Conservation (phyloP, 2,113 vertebrate species). For the Rhabdomys dilectus region DNA sequence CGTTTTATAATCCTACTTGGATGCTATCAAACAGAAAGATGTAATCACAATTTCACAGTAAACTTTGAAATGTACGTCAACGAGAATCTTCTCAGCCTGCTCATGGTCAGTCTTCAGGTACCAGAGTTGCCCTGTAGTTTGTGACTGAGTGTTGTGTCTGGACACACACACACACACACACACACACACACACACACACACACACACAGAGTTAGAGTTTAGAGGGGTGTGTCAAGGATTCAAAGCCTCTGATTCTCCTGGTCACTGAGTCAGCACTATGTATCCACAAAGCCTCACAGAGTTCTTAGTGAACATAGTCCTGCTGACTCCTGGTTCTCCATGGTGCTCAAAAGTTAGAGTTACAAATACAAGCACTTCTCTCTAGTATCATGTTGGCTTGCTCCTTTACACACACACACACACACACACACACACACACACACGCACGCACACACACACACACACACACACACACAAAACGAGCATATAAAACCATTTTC, state of each 20-base stretch:
- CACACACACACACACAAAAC: neutral
- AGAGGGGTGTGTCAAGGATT: neutral
- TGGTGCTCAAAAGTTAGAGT: neutral
- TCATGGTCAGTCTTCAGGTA: neutral
- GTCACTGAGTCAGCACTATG: neutral
- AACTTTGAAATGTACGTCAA: constrained; percentile 12
- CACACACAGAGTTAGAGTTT: neutral
- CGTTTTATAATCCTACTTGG: neutral
- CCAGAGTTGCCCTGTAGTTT: neutral
- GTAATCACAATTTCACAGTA: constrained; percentile 16
- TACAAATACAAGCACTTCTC: neutral
- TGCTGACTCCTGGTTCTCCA: neutral
- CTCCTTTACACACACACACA: neutral
- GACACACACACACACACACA: neutral
- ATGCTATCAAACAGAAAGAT: neutral
- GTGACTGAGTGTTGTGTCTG: neutral
- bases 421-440: neutral
- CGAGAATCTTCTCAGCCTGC: neutral
- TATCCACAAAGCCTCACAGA: neutral
- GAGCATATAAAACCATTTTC: constrained; percentile 12
- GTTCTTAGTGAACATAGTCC: neutral
- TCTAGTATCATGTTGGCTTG: neutral
- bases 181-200: neutral
- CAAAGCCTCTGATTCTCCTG: neutral
- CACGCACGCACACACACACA: no score